Evolutionary conservation across 2,888 invertebrate species (phyloP).

Genomic region (Drosophila pseudotalamancana): DNA sequence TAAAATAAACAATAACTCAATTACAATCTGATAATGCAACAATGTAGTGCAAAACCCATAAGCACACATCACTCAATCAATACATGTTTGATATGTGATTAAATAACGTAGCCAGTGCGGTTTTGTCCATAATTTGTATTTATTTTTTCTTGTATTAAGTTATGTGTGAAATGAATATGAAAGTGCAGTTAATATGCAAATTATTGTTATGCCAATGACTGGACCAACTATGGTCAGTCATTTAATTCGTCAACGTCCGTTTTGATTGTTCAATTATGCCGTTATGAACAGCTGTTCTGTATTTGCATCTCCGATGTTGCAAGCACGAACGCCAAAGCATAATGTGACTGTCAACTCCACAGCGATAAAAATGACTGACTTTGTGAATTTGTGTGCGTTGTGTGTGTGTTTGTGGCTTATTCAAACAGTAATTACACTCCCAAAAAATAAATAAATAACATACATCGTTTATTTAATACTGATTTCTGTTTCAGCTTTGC

Average conservation of each 20-base stretch:
- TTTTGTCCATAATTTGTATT: neutral
- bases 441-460: conserved; percentile 1
- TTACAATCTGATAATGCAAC: conserved; percentile 22
- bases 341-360: conserved; percentile 11
- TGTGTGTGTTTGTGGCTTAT: conserved; percentile 4
- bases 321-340: conserved; percentile 11
- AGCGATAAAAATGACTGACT: conserved; percentile 18
- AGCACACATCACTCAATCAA: neutral
- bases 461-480: conserved; percentile 29
- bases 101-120: conserved; percentile 39
- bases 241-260: conserved; percentile 1
- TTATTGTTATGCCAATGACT: conserved; percentile 17
- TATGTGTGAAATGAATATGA: conserved; percentile 16
- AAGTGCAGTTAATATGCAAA: conserved; percentile 18
- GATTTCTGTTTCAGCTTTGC: conserved; percentile 64
- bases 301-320: conserved; percentile 21
- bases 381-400: neutral
- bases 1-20: conserved; percentile 41
- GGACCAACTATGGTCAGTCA: neutral
- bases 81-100: conserved; percentile 37
- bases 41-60: conserved; percentile 9
- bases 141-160: conserved; percentile 13
- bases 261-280: conserved; percentile 33
- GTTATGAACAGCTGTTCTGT: conserved; percentile 52
- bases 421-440: conserved; percentile 24